Percentiles rank a stretch among this genome's conserved stretches.
Conservation (phyloP, 2,797 vertebrate genomes). For the Eulemur mongoz region DNA sequence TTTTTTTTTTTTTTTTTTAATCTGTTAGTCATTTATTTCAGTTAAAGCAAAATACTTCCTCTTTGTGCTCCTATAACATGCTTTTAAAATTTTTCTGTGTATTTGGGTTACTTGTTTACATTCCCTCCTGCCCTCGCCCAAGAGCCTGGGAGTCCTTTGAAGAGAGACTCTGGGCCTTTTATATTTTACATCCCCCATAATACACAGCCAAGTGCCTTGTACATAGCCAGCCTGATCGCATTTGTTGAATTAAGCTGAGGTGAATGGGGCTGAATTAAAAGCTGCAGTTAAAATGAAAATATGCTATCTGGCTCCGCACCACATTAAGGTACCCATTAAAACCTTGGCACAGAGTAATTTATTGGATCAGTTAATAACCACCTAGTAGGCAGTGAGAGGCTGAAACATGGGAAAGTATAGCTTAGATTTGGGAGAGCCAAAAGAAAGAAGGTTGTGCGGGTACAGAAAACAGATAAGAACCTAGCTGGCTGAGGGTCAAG, state of each 20-base stretch:
- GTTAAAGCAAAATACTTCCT: not conserved
- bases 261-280: slow-evolving; percentile 62
- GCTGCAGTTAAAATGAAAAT: slow-evolving; percentile 67
- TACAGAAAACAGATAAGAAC: not conserved
- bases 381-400: not conserved
- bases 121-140: not conserved
- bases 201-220: not conserved
- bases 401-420: not conserved
- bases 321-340: slow-evolving; percentile 64
- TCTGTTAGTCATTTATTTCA: not conserved
- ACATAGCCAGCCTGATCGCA: not conserved
- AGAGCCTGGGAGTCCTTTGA: not conserved
- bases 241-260: slow-evolving; percentile 22
- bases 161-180: not conserved
- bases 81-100: not conserved
- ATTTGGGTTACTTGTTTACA: not conserved
- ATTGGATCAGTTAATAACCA: slow-evolving; percentile 56
- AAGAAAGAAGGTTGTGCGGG: not conserved
- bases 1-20: not conserved
- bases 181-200: not conserved
- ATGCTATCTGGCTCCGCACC: slow-evolving; percentile 2
- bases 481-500: not conserved
- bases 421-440: not conserved
- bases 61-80: not conserved
- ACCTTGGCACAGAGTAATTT: slow-evolving; percentile 51